Conservation (phyloP, 2,113 vertebrate genomes). For the Halichoeres trimaculatus region DNA sequence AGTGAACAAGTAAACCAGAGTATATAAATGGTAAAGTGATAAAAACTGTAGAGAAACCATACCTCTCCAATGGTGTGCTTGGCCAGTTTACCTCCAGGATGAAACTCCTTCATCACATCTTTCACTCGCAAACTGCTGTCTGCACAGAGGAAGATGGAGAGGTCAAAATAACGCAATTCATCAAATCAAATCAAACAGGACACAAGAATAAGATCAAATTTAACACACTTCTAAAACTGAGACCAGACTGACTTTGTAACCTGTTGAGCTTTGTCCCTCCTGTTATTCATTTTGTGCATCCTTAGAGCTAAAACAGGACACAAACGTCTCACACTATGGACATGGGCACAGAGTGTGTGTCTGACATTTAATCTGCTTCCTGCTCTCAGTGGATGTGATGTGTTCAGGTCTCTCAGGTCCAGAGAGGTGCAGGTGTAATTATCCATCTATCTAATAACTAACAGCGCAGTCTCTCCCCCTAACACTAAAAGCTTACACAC, state of each 20-base stretch:
- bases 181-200: background rate
- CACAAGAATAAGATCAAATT: background rate
- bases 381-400: constrained; percentile 9
- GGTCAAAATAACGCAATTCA: background rate
- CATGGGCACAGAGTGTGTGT: background rate
- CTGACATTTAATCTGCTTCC: constrained; percentile 9
- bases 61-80: constrained; percentile 85
- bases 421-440: constrained; percentile 47
- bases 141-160: constrained; percentile 53
- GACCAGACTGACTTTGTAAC: background rate
- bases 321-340: background rate
- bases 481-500: constrained; percentile 57
- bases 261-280: background rate
- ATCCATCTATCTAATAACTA: constrained; percentile 62
- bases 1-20: too few species aligned
- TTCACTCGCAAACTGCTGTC: constrained; percentile 88
- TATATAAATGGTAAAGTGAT: background rate
- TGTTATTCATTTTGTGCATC: background rate
- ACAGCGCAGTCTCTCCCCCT: background rate
- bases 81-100: constrained; percentile 78
- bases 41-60: constrained; percentile 34
- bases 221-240: too few species aligned
- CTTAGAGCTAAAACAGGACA: constrained; percentile 7
- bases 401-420: constrained; percentile 22
- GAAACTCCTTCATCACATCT: constrained; percentile 89